Conservation (phyloP, 2,888 invertebrate genomes). For the Eremobia ochroleuca region DNA sequence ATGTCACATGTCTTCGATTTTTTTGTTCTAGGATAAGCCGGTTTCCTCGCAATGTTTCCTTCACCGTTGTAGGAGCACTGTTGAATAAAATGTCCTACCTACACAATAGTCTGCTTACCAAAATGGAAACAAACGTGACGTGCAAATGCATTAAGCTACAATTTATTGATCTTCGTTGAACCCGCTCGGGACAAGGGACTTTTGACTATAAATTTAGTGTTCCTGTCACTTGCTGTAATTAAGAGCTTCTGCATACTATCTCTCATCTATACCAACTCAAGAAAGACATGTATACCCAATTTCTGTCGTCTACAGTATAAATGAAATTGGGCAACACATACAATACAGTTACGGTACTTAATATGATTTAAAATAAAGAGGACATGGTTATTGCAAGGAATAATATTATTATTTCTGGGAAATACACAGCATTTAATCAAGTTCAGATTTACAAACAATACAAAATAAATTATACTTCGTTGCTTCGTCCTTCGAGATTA, state of each 20-base stretch:
- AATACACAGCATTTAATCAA: background rate
- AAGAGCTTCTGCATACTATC: slow-evolving; percentile 38
- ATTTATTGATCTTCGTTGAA: slow-evolving; percentile 48
- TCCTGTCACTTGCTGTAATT: slow-evolving; percentile 54
- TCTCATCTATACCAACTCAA: slow-evolving; percentile 13
- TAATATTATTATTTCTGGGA: background rate
- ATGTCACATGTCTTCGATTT: too few species aligned
- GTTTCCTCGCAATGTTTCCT: too few species aligned
- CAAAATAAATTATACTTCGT: too few species aligned
- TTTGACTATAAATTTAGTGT: slow-evolving; percentile 58
- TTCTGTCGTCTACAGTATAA: background rate
- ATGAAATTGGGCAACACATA: background rate
- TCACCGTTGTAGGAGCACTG: too few species aligned
- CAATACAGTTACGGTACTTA: background rate
- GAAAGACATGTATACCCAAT: background rate
- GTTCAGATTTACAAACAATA: too few species aligned
- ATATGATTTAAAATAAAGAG: background rate
- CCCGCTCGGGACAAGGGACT: slow-evolving; percentile 49
- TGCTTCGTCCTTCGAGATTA: too few species aligned
- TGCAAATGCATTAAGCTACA: slow-evolving; percentile 62
- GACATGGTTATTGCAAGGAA: background rate
- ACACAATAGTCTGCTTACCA: background rate
- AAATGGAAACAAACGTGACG: background rate
- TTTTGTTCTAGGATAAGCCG: too few species aligned
- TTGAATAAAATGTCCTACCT: background rate